Base-by-base conservation (phyloP, 1,140 invertebrate species). In the Leptinotarsa lineolata region DNA sequence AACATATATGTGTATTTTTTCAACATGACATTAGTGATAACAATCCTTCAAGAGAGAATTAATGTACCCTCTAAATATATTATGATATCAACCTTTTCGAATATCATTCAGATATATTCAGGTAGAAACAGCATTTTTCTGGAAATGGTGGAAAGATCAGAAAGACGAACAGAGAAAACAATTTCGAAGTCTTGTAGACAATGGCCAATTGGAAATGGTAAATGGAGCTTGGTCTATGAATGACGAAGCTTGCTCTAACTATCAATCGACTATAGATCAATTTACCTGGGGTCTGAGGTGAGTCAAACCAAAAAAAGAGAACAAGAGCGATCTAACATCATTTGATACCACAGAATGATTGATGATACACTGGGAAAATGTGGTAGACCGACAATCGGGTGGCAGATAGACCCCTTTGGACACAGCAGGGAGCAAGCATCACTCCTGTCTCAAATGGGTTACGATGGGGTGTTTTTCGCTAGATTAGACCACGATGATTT, bases 241-340 rank as follows among this genome's bases (percentile, higher is more conserved):
- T 82, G 94, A 95, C 81, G 94, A 95, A 81, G 93, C 93, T 0
- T 86, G 90, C 0, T 87, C 90, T 3, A 92, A 95, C 83, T 96
- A 96, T 81, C 88, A 90, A 65, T 91, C 91, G 58, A 92, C 94
- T n/a, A 93, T 96, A 75, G 94, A 96, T 81, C 93, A 95, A 81
- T 92, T 93, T 84, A 88, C 89, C 61, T 89, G 87, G 87, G 89
- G 88, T 13, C 81, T 89, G 11, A 86, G 87, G 88, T 89, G 79
- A 82, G 48, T 39, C 30, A 39, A 39, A 39, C 30, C 30, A 39
- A 11, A 39, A 39, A 39, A 39, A 39, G 6, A 8, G 11, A 39
- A 39, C 48, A 2, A 54, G 48, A 54, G 3, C n/a, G 16, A 54
- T 54, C 48, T 54, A n/a, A 54, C 4, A 16, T 0, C 48, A 54